phyloP scores from a whole-genome alignment of 2,113 vertebrate species.

The Gasterosteus aculeatus region DNA sequence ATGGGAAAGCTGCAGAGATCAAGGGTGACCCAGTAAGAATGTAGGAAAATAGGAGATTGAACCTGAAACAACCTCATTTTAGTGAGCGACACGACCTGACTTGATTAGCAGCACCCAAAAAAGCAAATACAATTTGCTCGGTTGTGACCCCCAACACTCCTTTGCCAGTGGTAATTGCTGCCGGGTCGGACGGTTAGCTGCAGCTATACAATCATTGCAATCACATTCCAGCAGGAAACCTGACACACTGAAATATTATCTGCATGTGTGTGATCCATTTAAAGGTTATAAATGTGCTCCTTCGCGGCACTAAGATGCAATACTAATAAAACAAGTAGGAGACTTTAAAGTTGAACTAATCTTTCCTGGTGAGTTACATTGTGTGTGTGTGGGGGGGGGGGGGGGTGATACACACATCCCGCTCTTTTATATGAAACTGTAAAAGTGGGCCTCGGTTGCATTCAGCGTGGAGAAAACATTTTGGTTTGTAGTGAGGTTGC shows the following conservation, averaged over 20 bases:
- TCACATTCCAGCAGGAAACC: slow-evolving; percentile 71
- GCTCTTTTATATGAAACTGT: slow-evolving; percentile 36
- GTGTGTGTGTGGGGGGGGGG: slow-evolving; percentile 17
- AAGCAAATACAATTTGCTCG: slow-evolving; percentile 62
- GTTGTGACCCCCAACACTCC: slow-evolving; percentile 59
- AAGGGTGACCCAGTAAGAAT: slow-evolving; percentile 46
- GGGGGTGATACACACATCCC: slow-evolving; percentile 38
- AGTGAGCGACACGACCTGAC: slow-evolving; percentile 50
- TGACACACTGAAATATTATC: slow-evolving; percentile 77
- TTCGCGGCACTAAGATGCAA: slow-evolving; percentile 63
- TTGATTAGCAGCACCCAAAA: slow-evolving; percentile 70
- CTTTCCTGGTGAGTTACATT: slow-evolving; percentile 43
- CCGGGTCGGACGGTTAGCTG: slow-evolving; percentile 49
- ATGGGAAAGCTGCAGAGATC: slow-evolving; percentile 45
- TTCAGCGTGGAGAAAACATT: too few species aligned
- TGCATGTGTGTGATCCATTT: slow-evolving; percentile 74
- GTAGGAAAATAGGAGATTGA: slow-evolving; percentile 49
- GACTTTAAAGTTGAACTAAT: slow-evolving; percentile 72
- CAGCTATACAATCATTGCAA: slow-evolving; percentile 68
- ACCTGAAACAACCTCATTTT: slow-evolving; percentile 58
- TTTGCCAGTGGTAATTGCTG: slow-evolving; percentile 62
- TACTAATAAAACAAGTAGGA: slow-evolving; percentile 71
- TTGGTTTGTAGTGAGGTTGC: neutral
- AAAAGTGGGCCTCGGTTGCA: neutral
- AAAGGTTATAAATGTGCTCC: slow-evolving; percentile 74